phyloP scores from a whole-genome alignment of 2,797 vertebrate genomes.

The Chelmon rostratus region DNA sequence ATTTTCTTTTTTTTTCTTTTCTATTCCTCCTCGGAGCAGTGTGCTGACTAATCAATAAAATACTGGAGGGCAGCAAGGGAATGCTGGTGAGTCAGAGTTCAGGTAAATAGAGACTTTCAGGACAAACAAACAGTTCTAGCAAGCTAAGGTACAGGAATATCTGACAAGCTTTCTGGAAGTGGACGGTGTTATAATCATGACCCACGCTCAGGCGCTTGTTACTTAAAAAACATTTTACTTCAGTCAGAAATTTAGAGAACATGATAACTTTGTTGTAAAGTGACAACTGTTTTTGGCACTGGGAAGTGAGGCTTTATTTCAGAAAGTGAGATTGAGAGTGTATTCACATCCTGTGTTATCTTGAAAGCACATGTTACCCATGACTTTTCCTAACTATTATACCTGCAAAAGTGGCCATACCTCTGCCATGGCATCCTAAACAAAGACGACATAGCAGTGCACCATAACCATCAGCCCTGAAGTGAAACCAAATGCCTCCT shows the following conservation, averaged over 20 bases:
- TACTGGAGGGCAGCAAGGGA: neutral
- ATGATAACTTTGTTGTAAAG: too few species aligned
- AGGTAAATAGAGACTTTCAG: constrained; percentile 33
- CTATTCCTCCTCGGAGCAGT: neutral
- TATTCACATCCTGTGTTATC: neutral
- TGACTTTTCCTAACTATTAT: neutral
- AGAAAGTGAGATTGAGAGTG: neutral
- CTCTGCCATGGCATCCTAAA: constrained; percentile 30
- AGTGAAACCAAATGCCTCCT: constrained; percentile 60
- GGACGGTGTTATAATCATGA: neutral
- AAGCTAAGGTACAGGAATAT: neutral
- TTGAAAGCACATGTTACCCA: neutral
- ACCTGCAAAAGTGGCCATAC: neutral
- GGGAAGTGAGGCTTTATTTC: neutral
- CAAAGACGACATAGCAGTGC: constrained; percentile 49
- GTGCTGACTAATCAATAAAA: constrained; percentile 6
- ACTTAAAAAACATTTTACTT: neutral
- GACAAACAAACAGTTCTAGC: constrained; percentile 35
- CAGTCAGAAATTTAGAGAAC: too few species aligned
- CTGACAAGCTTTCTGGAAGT: neutral
- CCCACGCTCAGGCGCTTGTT: neutral
- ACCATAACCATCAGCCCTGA: constrained; percentile 65
- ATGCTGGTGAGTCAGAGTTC: constrained; percentile 25
- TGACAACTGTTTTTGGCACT: neutral
- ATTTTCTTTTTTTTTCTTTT: constrained; percentile 9